phyloP scores from a whole-genome alignment of 2,113 vertebrate genomes.

The Conger conger region DNA sequence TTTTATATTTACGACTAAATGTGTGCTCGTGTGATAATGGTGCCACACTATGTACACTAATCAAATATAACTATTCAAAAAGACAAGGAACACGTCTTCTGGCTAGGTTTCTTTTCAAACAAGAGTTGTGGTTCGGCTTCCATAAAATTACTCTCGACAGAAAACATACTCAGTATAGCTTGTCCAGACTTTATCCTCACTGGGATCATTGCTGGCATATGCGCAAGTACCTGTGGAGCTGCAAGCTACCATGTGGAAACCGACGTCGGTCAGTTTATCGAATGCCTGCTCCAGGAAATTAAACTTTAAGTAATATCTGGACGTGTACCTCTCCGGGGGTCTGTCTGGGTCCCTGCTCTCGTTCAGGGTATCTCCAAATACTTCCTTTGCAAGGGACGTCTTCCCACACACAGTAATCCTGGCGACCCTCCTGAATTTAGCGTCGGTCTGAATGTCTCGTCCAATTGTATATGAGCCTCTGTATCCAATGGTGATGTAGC shows the following conservation, averaged over 20 bases:
- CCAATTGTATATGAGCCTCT: constrained; percentile 93
- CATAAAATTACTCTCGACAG: constrained; percentile 68
- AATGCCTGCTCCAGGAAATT: constrained; percentile 98
- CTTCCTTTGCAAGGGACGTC: constrained; percentile 92
- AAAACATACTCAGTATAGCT: constrained; percentile 98
- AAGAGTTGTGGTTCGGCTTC: background rate
- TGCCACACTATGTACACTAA: background rate
- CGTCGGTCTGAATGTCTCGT: constrained; percentile 90
- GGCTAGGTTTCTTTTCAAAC: background rate
- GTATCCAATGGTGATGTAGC: constrained; percentile 94
- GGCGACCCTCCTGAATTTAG: constrained; percentile 90
- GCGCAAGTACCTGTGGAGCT: constrained; percentile 96
- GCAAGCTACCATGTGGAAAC: constrained; percentile 97
- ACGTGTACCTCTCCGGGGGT: constrained; percentile 92
- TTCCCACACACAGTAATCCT: constrained; percentile 95
- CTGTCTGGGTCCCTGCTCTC: constrained; percentile 95
- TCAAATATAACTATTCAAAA: background rate
- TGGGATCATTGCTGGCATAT: constrained; percentile 83
- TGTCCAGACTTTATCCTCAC: constrained; percentile 97
- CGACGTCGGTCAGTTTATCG: constrained; percentile 86
- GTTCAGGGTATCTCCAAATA: constrained; percentile 94
- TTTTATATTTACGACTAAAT: too few species aligned
- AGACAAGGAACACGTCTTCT: background rate
- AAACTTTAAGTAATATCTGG: constrained; percentile 97
- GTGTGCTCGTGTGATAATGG: background rate